Conservation (phyloP, 2,797 vertebrate species). For the Acanthurus lineatus region DNA sequence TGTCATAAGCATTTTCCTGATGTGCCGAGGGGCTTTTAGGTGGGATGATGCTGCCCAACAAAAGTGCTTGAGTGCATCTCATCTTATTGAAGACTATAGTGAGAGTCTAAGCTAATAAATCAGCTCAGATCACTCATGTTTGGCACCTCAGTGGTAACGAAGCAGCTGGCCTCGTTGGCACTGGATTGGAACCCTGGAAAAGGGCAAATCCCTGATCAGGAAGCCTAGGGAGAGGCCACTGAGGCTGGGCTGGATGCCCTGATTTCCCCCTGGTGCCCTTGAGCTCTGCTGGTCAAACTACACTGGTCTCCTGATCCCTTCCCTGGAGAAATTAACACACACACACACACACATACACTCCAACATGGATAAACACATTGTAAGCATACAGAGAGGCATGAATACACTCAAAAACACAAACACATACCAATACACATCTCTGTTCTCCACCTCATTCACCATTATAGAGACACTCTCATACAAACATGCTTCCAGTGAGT, state of each 20-base stretch:
- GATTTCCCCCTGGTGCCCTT: constrained; percentile 41
- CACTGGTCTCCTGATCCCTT: constrained; percentile 58
- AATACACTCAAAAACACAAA: too few species aligned
- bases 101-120: constrained; percentile 16
- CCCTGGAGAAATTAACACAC: constrained; percentile 63
- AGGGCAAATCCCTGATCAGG: constrained; percentile 54
- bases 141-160: constrained; percentile 25
- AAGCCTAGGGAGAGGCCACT: constrained; percentile 51
- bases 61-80: neutral
- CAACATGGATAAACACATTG: constrained; percentile 10
- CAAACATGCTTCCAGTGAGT: too few species aligned
- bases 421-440: too few species aligned
- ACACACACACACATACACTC: constrained; percentile 33
- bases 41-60: neutral
- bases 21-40: neutral
- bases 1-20: neutral
- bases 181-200: constrained; percentile 43
- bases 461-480: too few species aligned
- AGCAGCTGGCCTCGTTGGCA: constrained; percentile 49
- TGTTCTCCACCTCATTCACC: too few species aligned
- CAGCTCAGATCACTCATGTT: neutral
- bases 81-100: neutral
- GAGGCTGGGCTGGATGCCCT: constrained; percentile 51
- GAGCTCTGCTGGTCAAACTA: constrained; percentile 69
- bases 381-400: too few species aligned